phyloP scores from a whole-genome alignment of 2,113 vertebrate genomes.

The Bubalus kerabau region DNA sequence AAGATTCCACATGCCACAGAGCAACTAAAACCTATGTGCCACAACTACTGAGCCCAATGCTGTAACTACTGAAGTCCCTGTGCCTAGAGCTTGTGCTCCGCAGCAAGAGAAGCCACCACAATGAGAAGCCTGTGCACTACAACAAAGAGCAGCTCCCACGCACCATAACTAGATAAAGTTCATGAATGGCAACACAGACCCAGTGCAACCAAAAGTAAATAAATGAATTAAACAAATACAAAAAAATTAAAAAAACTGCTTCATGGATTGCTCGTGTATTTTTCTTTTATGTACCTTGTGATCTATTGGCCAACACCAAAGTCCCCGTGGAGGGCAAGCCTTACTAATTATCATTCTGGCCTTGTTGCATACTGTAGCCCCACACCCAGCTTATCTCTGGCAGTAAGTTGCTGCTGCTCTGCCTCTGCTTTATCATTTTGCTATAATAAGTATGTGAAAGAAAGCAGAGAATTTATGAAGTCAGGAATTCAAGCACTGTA shows the following conservation, averaged over 20 bases:
- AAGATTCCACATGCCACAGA: neutral
- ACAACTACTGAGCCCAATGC: neutral
- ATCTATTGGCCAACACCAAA: neutral
- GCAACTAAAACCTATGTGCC: neutral
- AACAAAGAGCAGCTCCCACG: neutral
- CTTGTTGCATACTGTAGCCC: neutral
- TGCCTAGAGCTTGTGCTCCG: neutral
- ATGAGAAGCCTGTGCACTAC: neutral
- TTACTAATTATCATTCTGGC: neutral
- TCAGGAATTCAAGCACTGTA: neutral
- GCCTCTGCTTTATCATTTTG: neutral
- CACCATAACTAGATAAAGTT: neutral
- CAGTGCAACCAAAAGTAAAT: neutral
- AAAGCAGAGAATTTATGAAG: neutral
- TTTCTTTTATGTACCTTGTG: neutral
- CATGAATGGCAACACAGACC: fast-evolving
- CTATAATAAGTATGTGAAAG: neutral
- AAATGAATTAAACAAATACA: neutral
- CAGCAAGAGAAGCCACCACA: neutral
- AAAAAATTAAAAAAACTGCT: neutral
- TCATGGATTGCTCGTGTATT: neutral
- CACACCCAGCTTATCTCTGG: neutral
- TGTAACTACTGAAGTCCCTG: neutral
- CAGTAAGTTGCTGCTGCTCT: neutral
- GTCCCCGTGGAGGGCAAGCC: neutral